Evolutionary conservation across 2,797 vertebrate genomes (phyloP).

Genomic region (Danio aesculapii): DNA sequence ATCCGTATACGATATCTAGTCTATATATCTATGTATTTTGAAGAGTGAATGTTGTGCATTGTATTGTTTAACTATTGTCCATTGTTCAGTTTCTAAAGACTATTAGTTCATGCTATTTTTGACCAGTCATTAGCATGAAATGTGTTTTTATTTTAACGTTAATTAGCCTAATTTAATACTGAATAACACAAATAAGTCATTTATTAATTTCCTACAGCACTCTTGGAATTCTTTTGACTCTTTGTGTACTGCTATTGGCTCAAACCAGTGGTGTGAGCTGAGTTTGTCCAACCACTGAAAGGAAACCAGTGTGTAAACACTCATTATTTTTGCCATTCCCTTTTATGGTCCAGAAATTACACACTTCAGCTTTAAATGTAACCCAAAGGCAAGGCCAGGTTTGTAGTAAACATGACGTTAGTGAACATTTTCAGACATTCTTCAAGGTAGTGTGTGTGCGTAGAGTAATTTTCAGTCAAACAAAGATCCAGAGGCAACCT

Average conservation of each 20-base stretch:
- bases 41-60: too few relatives aligned
- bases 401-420: conserved; percentile 11
- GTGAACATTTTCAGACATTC: conserved; percentile 19
- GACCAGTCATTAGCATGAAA: too few relatives aligned
- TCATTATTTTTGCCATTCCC: conserved; percentile 5
- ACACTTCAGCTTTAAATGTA: conserved; percentile 17
- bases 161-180: background rate
- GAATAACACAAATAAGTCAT: conserved; percentile 5
- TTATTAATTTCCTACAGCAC: background rate
- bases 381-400: conserved; percentile 3
- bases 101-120: too few relatives aligned
- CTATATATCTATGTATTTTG: too few relatives aligned
- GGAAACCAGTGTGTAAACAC: background rate
- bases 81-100: too few relatives aligned
- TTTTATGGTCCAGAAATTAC: conserved; percentile 3
- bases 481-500: conserved; percentile 12
- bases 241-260: background rate
- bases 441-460: background rate
- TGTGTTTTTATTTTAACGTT: too few relatives aligned
- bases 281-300: background rate
- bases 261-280: background rate
- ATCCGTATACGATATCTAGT: too few relatives aligned
- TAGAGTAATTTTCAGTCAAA: conserved; percentile 16
- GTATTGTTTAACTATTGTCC: too few relatives aligned
- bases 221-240: background rate